A percentile compares a stretch with the other conserved stretches of the same genome.
These are phyloP conservation scores for Lochmaea capreae DNA, from an alignment of 2,888 invertebrate genomes.

Conservation along the genomic window DNA sequence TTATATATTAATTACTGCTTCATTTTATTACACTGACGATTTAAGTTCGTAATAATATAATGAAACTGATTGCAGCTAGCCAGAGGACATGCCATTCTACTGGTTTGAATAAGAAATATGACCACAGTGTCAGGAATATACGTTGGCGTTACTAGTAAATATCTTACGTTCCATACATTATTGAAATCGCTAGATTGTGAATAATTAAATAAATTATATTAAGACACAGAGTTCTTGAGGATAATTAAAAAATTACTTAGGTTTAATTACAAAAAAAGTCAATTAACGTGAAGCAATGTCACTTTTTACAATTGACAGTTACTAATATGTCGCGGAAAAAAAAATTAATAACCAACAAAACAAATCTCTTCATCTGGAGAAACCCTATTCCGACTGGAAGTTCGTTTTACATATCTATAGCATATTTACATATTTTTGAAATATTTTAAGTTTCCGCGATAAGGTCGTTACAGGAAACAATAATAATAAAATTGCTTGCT, in stretches of 20 bases:
- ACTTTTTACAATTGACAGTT: neutral
- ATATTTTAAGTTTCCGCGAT: neutral
- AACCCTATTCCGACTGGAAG: no score
- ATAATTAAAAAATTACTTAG: conserved; percentile 4
- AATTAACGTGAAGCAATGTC: neutral
- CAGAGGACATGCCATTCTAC: conserved; percentile 23
- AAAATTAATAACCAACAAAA: no score
- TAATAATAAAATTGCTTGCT: neutral
- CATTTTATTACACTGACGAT: conserved; percentile 20
- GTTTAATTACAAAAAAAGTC: neutral
- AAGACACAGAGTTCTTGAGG: neutral
- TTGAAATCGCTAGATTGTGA: conserved; percentile 8
- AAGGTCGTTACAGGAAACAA: neutral
- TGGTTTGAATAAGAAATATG: conserved; percentile 24
- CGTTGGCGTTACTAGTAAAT: conserved; percentile 22
- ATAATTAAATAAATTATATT: conserved; percentile 4
- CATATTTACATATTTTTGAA: neutral
- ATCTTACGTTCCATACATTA: conserved; percentile 13
- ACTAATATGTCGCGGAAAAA: neutral
- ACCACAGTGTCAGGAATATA: conserved; percentile 12
- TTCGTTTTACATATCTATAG: neutral
- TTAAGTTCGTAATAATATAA: conserved; percentile 20
- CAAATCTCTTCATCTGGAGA: no score
- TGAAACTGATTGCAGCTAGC: conserved; percentile 21
- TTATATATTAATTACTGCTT: conserved; percentile 12